Evolutionary conservation across 2,113 vertebrate genomes (phyloP), one percentile per base, ranked within the genome.

Genomic region (Marcusenius ussheri): DNA sequence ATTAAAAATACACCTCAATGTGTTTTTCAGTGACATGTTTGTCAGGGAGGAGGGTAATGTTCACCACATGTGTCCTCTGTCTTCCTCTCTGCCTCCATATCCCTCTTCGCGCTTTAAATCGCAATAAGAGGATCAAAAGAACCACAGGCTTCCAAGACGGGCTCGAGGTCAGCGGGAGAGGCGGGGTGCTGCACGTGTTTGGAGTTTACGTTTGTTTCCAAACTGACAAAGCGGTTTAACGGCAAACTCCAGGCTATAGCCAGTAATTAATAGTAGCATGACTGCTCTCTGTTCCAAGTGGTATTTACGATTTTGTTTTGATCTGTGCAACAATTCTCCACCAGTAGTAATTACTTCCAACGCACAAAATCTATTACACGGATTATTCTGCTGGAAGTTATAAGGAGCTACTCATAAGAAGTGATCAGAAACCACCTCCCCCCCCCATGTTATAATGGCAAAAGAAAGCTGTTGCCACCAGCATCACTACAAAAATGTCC

Each of bases 21-120:
- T 93, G 91, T 92, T 90, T 92, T 90, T 92, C 84, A 90, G 66
- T 91, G 88, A 89, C 42, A 47, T 92, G 49, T 93, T 91, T 91
- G 91, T 91, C 50, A 51, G 85, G 87, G 91, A 91, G 90, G 90
- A 91, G 83, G 77, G 90, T 94, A 94, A 95, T 93, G 90, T 91
- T 92, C 90, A 90, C 91, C 94, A 93, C 90, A 93, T 94, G 94
- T 94, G 91, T 85, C 91, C 89, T 88, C 83, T 56, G 24, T 51
- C 19, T n/a, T 50, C 77, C 49, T 70, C 58, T 27, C 66, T 31
- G 21, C 58, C 80, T 85, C 42, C 56, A 66, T 39, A 45, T 83
- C 49, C 49, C 86, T 90, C 89, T 88, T 58, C 24, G 91, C 92
- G 91, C 24, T 94, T 94, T 92, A 92, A 89, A 83, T 90, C 89